Evolutionary conservation across 2,113 vertebrate species (phyloP).

Genomic region (Phalacrocorax aristotelis): DNA sequence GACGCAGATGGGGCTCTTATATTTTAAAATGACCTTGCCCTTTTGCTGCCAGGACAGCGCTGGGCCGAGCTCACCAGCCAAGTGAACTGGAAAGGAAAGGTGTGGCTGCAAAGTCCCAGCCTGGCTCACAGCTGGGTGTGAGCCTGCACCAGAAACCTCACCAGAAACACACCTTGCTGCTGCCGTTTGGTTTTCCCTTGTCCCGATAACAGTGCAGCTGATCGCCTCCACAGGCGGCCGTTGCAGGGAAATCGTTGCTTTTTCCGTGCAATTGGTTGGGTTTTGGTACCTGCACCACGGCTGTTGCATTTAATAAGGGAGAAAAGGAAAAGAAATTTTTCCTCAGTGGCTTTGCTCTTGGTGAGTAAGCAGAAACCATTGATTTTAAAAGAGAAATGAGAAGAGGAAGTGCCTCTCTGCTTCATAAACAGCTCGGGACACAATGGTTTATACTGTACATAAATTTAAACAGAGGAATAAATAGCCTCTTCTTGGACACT

Average conservation of each 20-base stretch:
- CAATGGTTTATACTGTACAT: conserved; percentile 20
- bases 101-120: background rate
- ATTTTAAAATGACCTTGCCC: background rate
- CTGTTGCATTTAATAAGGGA: background rate
- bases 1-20: background rate
- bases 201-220: fast-evolving
- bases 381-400: conserved; percentile 43
- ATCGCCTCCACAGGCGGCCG: background rate
- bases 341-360: background rate
- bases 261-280: background rate
- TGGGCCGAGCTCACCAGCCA: background rate
- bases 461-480: conserved; percentile 9
- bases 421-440: conserved; percentile 30
- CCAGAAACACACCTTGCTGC: background rate
- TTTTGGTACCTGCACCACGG: background rate
- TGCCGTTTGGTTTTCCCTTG: background rate
- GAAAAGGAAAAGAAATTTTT: background rate
- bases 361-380: conserved; percentile 39
- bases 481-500: background rate
- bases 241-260: background rate
- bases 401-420: conserved; percentile 28
- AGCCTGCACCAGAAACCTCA: background rate
- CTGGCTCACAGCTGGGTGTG: fast-evolving
- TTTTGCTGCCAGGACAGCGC: background rate
- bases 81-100: fast-evolving